Evolutionary conservation across 2,113 vertebrate species (phyloP), one percentile per base, ranked within the genome.

Genomic region (Probosciger aterrimus): DNA sequence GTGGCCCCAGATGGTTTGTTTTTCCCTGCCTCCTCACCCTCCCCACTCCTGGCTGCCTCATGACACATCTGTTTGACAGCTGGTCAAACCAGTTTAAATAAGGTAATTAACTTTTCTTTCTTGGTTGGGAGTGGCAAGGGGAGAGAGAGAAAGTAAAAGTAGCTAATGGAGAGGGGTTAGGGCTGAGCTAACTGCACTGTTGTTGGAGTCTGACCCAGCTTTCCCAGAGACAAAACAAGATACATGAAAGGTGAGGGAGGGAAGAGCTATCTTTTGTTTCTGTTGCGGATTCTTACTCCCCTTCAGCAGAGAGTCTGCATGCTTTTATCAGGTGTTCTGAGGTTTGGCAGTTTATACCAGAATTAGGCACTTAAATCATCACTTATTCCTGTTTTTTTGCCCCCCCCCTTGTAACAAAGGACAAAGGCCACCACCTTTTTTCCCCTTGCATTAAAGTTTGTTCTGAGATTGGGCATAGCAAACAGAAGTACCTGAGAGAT

Each of bases 351-450:
- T 55, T 78, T 43, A 19, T 88, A 62, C 27, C 27, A 90, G 33
- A 69, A 78, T 82, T 74, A 67, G 18, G 15, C 41, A 62, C 65
- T 60, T 74, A 55, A 87, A 46, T 81, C 6, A 64, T 24, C 3
- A 1, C 2, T 14, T 69, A 53, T 57, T 74, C 59, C 20, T 69
- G 15, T 0, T 2, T 5, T 27, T 59, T 49, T 30, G 9, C 2
- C 3, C 3, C 2, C 3, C 3, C 3, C 11, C 6, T 37, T 55
- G 6, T 91, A 59, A 41, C 22, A 80, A 59, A 86, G 16, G 17
- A 30, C 28, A 64, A 76, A 77, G 22, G 15, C 27, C 47, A 35
- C 63, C n/a, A 39, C 15, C 27, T 53, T 80, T 71, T 70, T 16
- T 14, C 12, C 16, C 4, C 7, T 30, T 41, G 3, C 20, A 18